Base-by-base conservation (phyloP, 2,888 invertebrate genomes). In the Atherix ibis region DNA sequence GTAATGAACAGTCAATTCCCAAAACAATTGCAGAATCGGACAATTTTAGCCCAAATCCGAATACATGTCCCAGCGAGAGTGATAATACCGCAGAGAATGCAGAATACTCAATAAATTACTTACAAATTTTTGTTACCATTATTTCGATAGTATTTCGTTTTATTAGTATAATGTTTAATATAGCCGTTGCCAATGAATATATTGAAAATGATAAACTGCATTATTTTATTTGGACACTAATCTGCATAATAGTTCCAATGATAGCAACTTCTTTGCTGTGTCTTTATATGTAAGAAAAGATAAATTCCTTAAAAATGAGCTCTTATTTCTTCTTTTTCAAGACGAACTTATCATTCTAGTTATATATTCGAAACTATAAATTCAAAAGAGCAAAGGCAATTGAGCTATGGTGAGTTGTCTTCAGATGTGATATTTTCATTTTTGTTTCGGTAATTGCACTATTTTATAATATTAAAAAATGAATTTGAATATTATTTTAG, bases 211-310 rank as follows among this genome's bases (percentile, higher is more conserved):
- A 48, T 17, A 44, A 48, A 35, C 41, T 45, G 31, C 43, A 50
- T 35, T 49, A 48, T 37, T 53, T 50, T 41, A 38, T 44, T 32
- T 53, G 51, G 52, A 55, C 54, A 10, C 40, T 46, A 8, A 43
- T 43, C 29, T 54, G 52, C 27, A 50, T 55, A 26, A 34, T 49
- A 5, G 36, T 49, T 3, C 53, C 55, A 4, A 49, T 49, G 45
- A 30, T 47, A 28, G 45, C 54, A 4, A 53, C 54, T 18, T 46
- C 47, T 6, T 39, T 52, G 12, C 46, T 55, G 26, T 47, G 49
- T 35, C 45, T 50, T 15, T 48, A 48, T 35, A 52, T 55, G 54
- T 55, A 43, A 47, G 51, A 47, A 18, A 9, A 18, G 18, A 31
- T 19, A 24, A n/a, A 30, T n/a, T n/a, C n/a, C n/a, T n/a, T n/a